Base-by-base conservation (phyloP, 2,888 invertebrate species). In the Drosophila ustulata region DNA sequence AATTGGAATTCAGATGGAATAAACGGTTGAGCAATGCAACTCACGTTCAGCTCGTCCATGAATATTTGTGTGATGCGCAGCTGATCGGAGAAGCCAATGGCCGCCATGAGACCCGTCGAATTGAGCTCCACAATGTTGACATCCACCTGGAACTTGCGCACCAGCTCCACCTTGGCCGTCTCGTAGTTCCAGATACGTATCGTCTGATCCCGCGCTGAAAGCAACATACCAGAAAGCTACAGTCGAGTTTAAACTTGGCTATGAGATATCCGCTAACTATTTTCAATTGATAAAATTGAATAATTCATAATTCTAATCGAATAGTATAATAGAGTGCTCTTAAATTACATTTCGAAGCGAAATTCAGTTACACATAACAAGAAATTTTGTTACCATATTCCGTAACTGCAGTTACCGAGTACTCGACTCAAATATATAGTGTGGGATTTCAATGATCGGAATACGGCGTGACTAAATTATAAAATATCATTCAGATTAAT, bases 111-210 rank as follows among this genome's bases (percentile, higher is more conserved):
- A 4, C 98, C 98, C 75, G 94, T 93, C 82, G 96, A 96, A 92
- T 97, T 96, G 0, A 97, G 90, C n/a, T 95, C 95, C 4, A 95
- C 93, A 63, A 94, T 94, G 80, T 93, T 94, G 0, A 96, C 93
- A 76, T 95, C 95, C 68, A 98, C 98, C 75, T 95, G 94, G 90
- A 97, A 98, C 79, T 96, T 94, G 89, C 97, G 96, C 23, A 95
- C 94, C 89, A 97, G 92, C 85, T 97, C 96, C 55, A 98, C 93
- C 50, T 94, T 96, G 90, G 96, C 95, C 0, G 95, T 96, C 92
- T 97, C 96, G 90, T 97, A 98, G 91, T 98, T 97, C 98, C 98
- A 98, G 49, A 98, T 94, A 57, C 97, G 94, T 52, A 98, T 94
- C 39, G 97, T 97, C 78, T 96, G 95, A 91, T 98, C 98, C 51